Base-by-base conservation (phyloP, 2,888 invertebrate species). In the Ditylenchus weischeri region DNA sequence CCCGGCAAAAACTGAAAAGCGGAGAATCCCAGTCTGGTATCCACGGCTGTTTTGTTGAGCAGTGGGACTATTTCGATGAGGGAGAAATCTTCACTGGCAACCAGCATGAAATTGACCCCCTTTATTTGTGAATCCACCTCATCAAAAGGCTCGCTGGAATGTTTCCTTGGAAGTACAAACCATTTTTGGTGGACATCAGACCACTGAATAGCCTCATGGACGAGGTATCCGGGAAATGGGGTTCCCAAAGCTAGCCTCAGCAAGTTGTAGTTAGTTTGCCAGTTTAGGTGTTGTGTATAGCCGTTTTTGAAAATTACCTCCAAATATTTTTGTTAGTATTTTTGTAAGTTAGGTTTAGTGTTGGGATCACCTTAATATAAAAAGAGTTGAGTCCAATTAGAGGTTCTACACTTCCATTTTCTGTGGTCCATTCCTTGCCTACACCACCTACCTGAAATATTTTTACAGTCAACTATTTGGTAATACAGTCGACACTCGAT, bases 1-100 rank as follows among this genome's bases (percentile, higher is more conserved):
- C 76, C 90, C 0, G 96, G 96, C 75, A 96, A 88, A 84, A 96
- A 96, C 85, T 95, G 96, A 86, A 96, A 96, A 78, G 92, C 92
- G n/a, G 96, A 95, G 86, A 92, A 96, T 5, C 96, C 96, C 81
- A 91, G 89, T 11, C 90, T 88, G 1, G 89, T 88, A 66, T 87
- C 61, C 4, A 15, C 18, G 19, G 29, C 18, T 21, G 29, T 38
- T 29, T 29, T 29, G 23, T 19, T 35, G 18, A 36, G 19, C 36
- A 60, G 29, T n/a, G 13, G 13, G 1, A 35, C 36, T 1, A 36
- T n/a, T 21, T 21, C 6, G 18, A 60, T 36, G 6, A 4, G 2
- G 51, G 86, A 86, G 83, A 96, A 91, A 76, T 88, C 85, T 71
- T 89, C 89, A 85, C 92, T 90, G 15, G 84, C 89, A 0, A 88